These are phyloP conservation scores for Antechinus stuartii DNA, from an alignment of 2,113 vertebrate genomes.

Conservation along the genomic window DNA sequence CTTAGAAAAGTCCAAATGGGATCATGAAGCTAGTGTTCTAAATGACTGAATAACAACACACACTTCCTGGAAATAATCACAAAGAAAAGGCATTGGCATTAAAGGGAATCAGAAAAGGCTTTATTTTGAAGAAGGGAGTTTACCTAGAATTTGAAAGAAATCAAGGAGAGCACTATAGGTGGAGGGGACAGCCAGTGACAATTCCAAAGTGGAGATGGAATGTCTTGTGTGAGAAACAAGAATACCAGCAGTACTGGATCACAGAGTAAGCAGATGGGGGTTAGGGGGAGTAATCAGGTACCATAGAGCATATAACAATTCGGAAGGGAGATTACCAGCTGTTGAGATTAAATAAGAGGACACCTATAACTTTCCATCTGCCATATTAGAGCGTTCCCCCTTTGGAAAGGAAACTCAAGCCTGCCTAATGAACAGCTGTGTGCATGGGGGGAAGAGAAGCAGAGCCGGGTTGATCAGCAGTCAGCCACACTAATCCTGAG, in stretches of 20 bases:
- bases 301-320: neutral
- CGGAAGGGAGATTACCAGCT: neutral
- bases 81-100: neutral
- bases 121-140: neutral
- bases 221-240: neutral
- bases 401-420: neutral
- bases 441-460: neutral
- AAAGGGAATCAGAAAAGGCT: neutral
- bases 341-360: neutral
- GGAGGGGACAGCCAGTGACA: neutral
- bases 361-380: neutral
- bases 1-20: neutral
- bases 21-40: neutral
- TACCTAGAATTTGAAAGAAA: neutral
- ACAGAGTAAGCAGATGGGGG: neutral
- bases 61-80: neutral
- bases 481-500: neutral
- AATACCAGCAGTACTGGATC: neutral
- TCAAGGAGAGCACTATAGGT: neutral
- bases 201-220: neutral
- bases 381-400: neutral
- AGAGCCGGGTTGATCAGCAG: too few species aligned
- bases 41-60: neutral
- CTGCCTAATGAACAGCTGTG: neutral
- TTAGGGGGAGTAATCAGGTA: neutral